These are phyloP conservation scores for Clivina fossor DNA, from an alignment of 2,888 invertebrate species.

Conservation along the genomic window DNA sequence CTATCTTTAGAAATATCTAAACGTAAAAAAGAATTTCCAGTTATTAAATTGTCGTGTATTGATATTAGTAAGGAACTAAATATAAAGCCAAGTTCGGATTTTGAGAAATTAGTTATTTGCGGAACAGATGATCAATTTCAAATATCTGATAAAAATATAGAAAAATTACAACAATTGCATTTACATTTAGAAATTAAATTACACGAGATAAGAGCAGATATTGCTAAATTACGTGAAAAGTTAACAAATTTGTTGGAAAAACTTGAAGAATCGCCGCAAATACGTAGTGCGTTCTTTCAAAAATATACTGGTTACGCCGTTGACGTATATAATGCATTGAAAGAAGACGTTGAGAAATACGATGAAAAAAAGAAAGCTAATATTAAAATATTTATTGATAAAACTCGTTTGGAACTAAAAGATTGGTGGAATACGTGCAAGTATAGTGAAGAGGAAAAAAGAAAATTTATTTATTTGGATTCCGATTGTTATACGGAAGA, in stretches of 20 bases:
- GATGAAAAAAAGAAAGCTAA: slow-evolving; percentile 76
- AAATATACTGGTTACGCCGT: slow-evolving; percentile 63
- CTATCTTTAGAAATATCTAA: slow-evolving; percentile 63
- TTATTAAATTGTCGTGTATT: slow-evolving; percentile 51
- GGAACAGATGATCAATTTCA: slow-evolving; percentile 57
- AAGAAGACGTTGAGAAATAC: slow-evolving; percentile 72
- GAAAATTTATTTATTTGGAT: slow-evolving; percentile 64
- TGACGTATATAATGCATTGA: slow-evolving; percentile 60
- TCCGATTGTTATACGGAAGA: slow-evolving; percentile 77
- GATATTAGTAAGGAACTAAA: slow-evolving; percentile 50
- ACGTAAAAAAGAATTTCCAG: slow-evolving; percentile 52
- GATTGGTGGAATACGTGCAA: slow-evolving; percentile 78
- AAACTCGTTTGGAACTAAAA: slow-evolving; percentile 70
- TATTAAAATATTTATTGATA: slow-evolving; percentile 67
- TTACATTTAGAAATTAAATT: slow-evolving; percentile 60
- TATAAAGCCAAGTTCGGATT: slow-evolving; percentile 49
- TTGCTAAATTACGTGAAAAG: slow-evolving; percentile 63
- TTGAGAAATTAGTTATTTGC: slow-evolving; percentile 51
- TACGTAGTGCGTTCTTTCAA: slow-evolving; percentile 65
- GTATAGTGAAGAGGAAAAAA: slow-evolving; percentile 63
- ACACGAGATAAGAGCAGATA: slow-evolving; percentile 60
- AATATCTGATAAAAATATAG: slow-evolving; percentile 65
- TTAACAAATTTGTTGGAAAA: slow-evolving; percentile 72
- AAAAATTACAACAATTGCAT: slow-evolving; percentile 60
- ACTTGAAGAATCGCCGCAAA: slow-evolving; percentile 66